Evolutionary conservation across 2,797 vertebrate species (phyloP).

Genomic region (Dendrocincla tyrannina): DNA sequence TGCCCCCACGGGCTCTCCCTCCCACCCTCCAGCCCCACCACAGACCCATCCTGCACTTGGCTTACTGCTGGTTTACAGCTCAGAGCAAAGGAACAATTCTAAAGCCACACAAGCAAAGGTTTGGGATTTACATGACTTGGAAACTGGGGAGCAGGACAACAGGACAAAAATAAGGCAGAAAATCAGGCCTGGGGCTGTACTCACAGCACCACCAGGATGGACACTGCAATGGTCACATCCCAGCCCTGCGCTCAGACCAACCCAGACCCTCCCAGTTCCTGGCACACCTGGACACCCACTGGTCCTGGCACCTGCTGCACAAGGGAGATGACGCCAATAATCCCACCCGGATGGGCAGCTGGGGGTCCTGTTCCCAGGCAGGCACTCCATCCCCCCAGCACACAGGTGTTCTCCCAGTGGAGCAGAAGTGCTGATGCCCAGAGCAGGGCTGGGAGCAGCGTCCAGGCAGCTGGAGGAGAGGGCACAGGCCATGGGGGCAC

Average conservation of each 20-base stretch:
- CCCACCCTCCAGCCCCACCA: neutral
- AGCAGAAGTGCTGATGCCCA: neutral
- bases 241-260: accelerated
- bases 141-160: accelerated
- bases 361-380: neutral
- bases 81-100: neutral
- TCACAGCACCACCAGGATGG: neutral
- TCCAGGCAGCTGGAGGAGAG: neutral
- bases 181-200: neutral
- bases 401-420: accelerated
- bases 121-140: neutral
- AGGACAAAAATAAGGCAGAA: neutral
- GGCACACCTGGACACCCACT: accelerated
- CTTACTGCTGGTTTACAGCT: neutral
- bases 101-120: accelerated
- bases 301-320: accelerated
- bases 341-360: accelerated
- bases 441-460: accelerated
- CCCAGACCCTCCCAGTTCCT: accelerated
- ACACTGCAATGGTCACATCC: accelerated
- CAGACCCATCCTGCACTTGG: neutral
- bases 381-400: neutral
- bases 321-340: accelerated
- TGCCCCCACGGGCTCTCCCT: neutral
- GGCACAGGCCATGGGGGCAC: neutral